phyloP scores from a whole-genome alignment of 30 jellyfish, hydroid and myxozoan genomes.

The Turritopsis dohrnii region DNA sequence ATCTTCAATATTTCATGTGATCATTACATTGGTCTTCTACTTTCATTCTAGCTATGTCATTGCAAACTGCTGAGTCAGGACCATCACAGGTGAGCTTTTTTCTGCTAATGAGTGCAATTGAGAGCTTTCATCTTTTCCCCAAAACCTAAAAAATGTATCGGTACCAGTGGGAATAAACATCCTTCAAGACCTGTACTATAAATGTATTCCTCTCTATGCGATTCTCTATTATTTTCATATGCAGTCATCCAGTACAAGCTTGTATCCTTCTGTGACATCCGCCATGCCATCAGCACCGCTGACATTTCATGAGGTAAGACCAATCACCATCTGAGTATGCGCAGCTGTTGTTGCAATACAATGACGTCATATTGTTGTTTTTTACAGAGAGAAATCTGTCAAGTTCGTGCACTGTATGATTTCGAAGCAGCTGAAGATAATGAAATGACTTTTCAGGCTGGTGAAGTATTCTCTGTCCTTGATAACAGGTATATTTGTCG shows the following conservation, averaged over 20 bases:
- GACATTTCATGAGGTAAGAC: neutral
- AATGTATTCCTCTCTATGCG: too few relatives aligned
- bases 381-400: conserved; percentile 50
- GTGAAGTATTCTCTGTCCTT: conserved; percentile 66
- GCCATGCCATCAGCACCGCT: conserved; percentile 4
- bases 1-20: too few relatives aligned
- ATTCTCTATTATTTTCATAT: neutral
- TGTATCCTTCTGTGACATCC: neutral
- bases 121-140: neutral
- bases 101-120: neutral
- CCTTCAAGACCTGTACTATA: too few relatives aligned
- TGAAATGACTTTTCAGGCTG: conserved; percentile 83
- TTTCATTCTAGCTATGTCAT: conserved; percentile 59
- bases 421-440: conserved; percentile 98
- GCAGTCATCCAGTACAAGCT: neutral
- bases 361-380: neutral
- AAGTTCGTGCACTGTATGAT: conserved; percentile 82
- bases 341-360: conserved; percentile 6
- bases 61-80: conserved; percentile 37
- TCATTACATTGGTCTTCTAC: too few relatives aligned
- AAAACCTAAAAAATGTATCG: too few relatives aligned
- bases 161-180: too few relatives aligned
- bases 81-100: neutral
- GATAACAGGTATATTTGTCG: conserved; percentile 65
- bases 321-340: neutral